Evolutionary conservation across 1,140 invertebrate species (phyloP), one percentile per base, ranked within the genome.

Genomic region (Neodiprion lecontei): DNA sequence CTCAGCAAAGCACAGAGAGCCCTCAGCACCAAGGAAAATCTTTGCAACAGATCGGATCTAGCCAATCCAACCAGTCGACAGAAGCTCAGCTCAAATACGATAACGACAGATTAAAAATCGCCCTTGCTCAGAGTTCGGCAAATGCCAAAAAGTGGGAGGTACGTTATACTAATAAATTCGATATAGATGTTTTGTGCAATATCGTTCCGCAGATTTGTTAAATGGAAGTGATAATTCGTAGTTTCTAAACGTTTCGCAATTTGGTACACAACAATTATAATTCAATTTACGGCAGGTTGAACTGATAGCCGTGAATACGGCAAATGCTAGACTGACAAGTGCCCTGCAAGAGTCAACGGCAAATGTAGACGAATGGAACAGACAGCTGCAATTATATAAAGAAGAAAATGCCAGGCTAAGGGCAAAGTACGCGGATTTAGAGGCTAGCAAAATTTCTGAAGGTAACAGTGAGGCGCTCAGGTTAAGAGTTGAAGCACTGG

Each of bases 341-440:
- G 97, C 97, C 10, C 90, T 99, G 70, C 97, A 99, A 89, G 98
- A 99, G 88, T 98, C 96, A 78, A 99, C 97, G 47, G 95, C 97
- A 65, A 99, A 99, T 89, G 97, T 99, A 9, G 97, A 99, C 82
- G 97, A 99, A 86, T 99, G 98, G 98, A 99, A 99, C 89, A 92
- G 96, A 79, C 97, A 99, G 84, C 90, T 99, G 73, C 97, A 98
- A 79, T 94, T 95, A 53, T 97, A 98, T 83, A 97, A 98, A 89
- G 97, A 99, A 83, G 97, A 99, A 87, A 98, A 98, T 89, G 92
- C 94, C 72, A 91, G 95, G 75, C 92, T 98, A 78, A 97, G 97
- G 88, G 93, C 92, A 68, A 93, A 92, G 82, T 92, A 94, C 75
- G 88, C 92, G 9, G 94, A 95, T 82, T 85, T 94, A 53, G 94